Evolutionary conservation across 2,888 invertebrate genomes (phyloP), one percentile per base, ranked within the genome.

Genomic region (Caenorhabditis zanzibari): DNA sequence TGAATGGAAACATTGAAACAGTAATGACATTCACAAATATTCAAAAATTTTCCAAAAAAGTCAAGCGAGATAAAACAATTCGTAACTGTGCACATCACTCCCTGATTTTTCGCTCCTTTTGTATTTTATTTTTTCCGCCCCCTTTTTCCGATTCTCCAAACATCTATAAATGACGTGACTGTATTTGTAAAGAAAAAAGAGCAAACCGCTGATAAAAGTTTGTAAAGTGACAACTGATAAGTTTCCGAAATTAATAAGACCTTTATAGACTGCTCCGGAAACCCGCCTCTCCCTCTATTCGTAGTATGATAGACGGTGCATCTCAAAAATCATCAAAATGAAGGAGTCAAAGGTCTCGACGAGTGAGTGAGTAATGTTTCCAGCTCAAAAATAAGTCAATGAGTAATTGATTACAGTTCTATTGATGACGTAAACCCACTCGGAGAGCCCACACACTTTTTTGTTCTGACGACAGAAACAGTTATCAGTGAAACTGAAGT

Each of bases 321-420:
- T 61, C 47, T n/a, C 26, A 16, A 22, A 64, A 64, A 35, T 52
- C 52, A 66, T 66, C 52, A 66, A 66, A 66, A 66, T 19, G n/a
- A 28, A 16, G 19, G 19, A 52, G 16, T 44, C 63, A 63, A 63
- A 44, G 44, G 44, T 66, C 49, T 26, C 26, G 6, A 2, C 16
- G 0, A n/a, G 16, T 4, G 16, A 24, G 19, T 73, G 32, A 49
- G 73, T 52, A 49, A 73, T 49, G 59, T 44, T 59, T 61, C 59
- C 38, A 63, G 64, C 56, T 64, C 64, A 56, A 47, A 73, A 73
- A 54, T 56, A 64, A 64, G 63, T 74, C 74, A 74, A 54, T 75
- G 75, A 75, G 54, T 75, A 75, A 75, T 64, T 58, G 44, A n/a
- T 24, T 38, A 44, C 75, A 54, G 66, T 58, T 56, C 56, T 19